These are phyloP conservation scores for Hypercompe scribonia DNA, from an alignment of 2,888 invertebrate species.

Conservation along the genomic window DNA sequence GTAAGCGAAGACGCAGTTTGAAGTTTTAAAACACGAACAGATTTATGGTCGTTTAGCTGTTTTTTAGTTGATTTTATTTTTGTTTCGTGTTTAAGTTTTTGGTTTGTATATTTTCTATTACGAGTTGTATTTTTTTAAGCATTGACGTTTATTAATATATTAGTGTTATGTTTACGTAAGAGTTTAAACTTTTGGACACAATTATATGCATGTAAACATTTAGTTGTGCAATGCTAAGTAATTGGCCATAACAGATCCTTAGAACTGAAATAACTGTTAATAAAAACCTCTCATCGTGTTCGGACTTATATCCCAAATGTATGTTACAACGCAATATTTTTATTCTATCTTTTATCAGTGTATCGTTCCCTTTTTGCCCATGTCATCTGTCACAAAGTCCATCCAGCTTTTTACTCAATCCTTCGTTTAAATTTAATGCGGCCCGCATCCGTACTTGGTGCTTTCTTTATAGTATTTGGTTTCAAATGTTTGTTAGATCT, in stretches of 20 bases:
- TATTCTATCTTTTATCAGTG: background rate
- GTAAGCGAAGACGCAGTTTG: constrained; percentile 58
- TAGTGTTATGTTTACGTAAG: no score
- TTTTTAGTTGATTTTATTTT: constrained; percentile 57
- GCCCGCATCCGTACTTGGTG: background rate
- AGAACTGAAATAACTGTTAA: background rate
- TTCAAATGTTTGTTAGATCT: background rate
- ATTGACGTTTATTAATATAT: no score
- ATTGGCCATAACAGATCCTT: background rate
- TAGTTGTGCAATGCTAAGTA: background rate
- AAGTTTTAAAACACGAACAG: constrained; percentile 62
- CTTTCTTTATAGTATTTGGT: background rate
- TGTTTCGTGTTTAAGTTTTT: constrained; percentile 46
- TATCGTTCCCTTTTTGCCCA: background rate
- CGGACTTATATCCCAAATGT: background rate
- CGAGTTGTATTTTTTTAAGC: no score
- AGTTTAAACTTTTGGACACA: no score
- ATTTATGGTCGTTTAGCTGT: constrained; percentile 57
- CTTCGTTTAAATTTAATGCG: background rate
- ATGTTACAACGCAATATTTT: background rate
- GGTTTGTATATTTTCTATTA: background rate
- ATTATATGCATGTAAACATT: no score
- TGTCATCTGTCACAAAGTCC: background rate
- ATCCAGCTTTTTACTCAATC: background rate
- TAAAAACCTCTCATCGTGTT: background rate